phyloP scores from a whole-genome alignment of 2,797 vertebrate species.

The Cyclura pinguis region DNA sequence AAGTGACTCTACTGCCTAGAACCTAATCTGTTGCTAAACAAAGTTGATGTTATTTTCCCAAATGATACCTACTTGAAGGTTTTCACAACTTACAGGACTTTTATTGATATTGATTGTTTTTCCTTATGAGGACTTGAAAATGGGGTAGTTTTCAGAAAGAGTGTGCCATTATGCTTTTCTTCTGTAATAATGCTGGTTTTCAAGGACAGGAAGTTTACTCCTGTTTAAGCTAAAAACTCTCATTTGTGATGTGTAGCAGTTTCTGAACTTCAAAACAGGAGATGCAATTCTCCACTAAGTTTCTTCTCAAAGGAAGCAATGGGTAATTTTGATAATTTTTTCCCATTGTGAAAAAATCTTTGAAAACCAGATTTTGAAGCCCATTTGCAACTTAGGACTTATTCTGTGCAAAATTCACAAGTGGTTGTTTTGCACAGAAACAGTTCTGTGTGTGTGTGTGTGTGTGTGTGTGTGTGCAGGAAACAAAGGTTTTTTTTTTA shows the following conservation, averaged over 20 bases:
- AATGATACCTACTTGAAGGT: slow-evolving; percentile 43
- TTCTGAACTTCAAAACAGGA: neutral
- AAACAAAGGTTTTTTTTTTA: no score
- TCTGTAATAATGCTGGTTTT: slow-evolving; percentile 33
- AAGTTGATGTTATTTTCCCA: slow-evolving; percentile 53
- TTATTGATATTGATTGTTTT: slow-evolving; percentile 31
- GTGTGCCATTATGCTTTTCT: slow-evolving; percentile 16
- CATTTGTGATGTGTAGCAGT: neutral
- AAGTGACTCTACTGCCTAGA: slow-evolving; percentile 51
- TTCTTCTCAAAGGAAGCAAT: no score
- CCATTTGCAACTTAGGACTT: no score
- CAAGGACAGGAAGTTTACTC: slow-evolving; percentile 6
- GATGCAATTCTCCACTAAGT: no score
- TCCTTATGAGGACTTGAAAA: slow-evolving; percentile 43
- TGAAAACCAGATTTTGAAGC: no score
- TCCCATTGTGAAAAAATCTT: no score
- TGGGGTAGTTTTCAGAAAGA: slow-evolving; percentile 34
- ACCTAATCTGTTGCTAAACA: slow-evolving; percentile 57
- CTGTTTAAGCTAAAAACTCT: neutral
- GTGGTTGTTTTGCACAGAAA: no score
- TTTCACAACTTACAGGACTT: slow-evolving; percentile 49
- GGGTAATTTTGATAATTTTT: no score
- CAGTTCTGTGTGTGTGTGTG: no score
- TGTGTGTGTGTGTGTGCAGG: no score
- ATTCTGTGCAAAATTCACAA: no score